Evolutionary conservation across 1,140 invertebrate species (phyloP).

Genomic region (Panagrolaimus sp.): DNA sequence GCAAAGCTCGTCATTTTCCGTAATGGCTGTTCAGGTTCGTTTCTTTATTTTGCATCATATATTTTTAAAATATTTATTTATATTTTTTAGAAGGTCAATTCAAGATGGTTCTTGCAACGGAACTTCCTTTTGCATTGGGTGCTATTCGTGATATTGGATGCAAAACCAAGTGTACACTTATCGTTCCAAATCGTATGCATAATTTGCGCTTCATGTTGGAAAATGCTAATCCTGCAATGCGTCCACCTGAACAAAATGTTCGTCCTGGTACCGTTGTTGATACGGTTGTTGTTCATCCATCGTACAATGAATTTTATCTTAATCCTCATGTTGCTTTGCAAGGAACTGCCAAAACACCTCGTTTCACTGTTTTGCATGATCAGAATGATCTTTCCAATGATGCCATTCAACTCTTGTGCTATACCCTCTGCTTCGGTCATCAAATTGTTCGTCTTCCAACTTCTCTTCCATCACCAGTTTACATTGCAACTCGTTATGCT

Average conservation of each 20-base stretch:
- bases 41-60: conserved; percentile 19
- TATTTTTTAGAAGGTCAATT: conserved; percentile 8
- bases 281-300: conserved; percentile 10
- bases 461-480: conserved; percentile 17
- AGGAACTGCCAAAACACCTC: conserved; percentile 23
- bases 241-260: conserved; percentile 19
- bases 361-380: conserved; percentile 18
- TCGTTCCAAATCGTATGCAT: conserved; percentile 33
- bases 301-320: conserved; percentile 23
- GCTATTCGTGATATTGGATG: conserved; percentile 7
- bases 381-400: neutral
- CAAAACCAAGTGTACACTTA: conserved; percentile 23
- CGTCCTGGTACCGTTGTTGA: conserved; percentile 24
- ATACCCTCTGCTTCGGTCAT: conserved; percentile 21
- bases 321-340: conserved; percentile 20
- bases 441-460: conserved; percentile 25
- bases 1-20: conserved; percentile 28
- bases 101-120: conserved; percentile 30
- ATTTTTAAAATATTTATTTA: neutral
- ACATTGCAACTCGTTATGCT: conserved; percentile 23
- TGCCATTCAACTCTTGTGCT: conserved; percentile 14
- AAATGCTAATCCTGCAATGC: conserved; percentile 14
- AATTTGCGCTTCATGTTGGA: conserved; percentile 34
- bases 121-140: conserved; percentile 28
- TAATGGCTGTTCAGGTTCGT: conserved; percentile 35